Evolutionary conservation across 2,888 invertebrate genomes (phyloP), one percentile per base, ranked within the genome.

Genomic region (Polymixis lichenea): DNA sequence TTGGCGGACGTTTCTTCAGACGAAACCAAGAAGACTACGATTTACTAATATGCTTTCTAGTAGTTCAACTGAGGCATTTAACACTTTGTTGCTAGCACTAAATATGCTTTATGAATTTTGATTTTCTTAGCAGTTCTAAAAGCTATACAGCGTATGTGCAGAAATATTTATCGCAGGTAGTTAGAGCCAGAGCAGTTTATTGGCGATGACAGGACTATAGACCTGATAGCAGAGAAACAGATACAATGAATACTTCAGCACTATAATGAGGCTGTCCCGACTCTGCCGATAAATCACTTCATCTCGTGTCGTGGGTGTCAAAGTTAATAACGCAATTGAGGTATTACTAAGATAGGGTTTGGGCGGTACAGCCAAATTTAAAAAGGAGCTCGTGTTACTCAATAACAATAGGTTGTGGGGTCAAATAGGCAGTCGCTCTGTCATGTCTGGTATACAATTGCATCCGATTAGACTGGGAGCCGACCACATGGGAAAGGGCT

Each of bases 201-300:
- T 32, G 13, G 69, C 25, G 83, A 74, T 69, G 78, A 82, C 78
- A 78, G 72, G 43, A 22, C 70, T 85, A 74, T 85, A 53, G 65
- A 58, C 38, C 60, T 61, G 19, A 76, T 70, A 80, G 32, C 65
- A 49, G 56, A 60, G 77, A 28, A 62, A 82, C 71, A 64, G 64
- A 73, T 73, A 62, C 60, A 53, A 60, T 70, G 22, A 81, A 85
- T 64, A 82, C 62, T 81, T 85, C 82, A 81, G 60, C 62, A 60
- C 55, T 22, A 61, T 72, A 69, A 66, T 75, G 65, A 69, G 65
- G n/a, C 46, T 68, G 71, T 65, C 61, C 25, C 22, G 55, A 76
- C 62, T 60, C 5, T 53, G 51, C 43, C 32, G 22, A 69, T 78
- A 65, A 32, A 67, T 74, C 55, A 58, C 6, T 15, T 17, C 19